Evolutionary conservation across 1,140 invertebrate genomes (phyloP).

Genomic region (Brevipalpus yothersi): DNA sequence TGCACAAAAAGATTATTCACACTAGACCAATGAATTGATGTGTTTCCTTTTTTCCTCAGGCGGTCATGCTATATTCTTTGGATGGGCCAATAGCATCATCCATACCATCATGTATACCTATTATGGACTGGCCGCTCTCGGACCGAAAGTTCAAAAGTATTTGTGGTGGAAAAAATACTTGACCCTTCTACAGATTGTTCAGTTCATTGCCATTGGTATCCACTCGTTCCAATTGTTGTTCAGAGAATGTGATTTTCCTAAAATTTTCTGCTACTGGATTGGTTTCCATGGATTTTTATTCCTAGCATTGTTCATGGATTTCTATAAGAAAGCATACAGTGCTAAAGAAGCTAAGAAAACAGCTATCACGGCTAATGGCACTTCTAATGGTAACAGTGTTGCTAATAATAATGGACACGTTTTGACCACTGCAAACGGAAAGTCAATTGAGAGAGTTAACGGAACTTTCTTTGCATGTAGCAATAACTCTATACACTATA

Average conservation of each 20-base stretch:
- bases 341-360: too few species aligned
- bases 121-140: slow-evolving; percentile 28
- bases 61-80: slow-evolving; percentile 57
- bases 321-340: not conserved
- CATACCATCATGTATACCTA: slow-evolving; percentile 35
- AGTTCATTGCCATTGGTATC: not conserved
- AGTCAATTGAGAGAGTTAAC: too few species aligned
- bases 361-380: too few species aligned
- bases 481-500: too few species aligned
- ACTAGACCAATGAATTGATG: too few species aligned
- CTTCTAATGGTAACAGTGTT: too few species aligned
- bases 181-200: not conserved
- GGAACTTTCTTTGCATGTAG: too few species aligned
- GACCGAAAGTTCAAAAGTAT: slow-evolving; percentile 25
- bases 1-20: too few species aligned
- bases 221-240: not conserved
- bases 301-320: not conserved
- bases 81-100: slow-evolving; percentile 48
- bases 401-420: too few species aligned
- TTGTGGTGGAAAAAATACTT: slow-evolving; percentile 28
- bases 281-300: not conserved
- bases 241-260: slow-evolving; percentile 9
- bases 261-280: not conserved
- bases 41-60: not conserved
- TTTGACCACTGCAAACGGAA: too few species aligned